These are phyloP conservation scores for Amphiprion percula DNA, from an alignment of 2,113 vertebrate genomes.

Conservation along the genomic window DNA sequence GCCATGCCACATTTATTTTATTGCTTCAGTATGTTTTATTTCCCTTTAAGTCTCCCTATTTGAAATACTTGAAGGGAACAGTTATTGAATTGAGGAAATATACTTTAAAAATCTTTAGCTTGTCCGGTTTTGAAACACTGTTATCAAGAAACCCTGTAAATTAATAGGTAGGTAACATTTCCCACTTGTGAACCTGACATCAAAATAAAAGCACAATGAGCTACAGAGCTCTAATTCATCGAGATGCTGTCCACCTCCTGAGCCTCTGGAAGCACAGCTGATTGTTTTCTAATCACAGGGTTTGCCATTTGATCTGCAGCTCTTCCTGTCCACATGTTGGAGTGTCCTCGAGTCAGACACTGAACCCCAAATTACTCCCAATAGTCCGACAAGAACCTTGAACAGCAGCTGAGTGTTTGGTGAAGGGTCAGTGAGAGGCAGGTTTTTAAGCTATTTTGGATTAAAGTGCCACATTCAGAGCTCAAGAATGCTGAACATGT, in stretches of 20 bases:
- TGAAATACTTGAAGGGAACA: background rate
- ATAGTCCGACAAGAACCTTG: conserved; percentile 8
- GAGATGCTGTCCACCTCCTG: background rate
- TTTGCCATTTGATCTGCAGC: background rate
- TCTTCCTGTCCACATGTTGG: background rate
- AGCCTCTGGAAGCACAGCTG: background rate
- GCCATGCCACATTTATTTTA: too few relatives aligned
- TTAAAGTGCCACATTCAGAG: conserved; percentile 7
- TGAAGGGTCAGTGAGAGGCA: background rate
- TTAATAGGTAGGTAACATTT: background rate
- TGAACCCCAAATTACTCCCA: background rate
- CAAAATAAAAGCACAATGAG: background rate
- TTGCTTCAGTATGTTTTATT: too few relatives aligned
- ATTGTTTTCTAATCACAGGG: background rate
- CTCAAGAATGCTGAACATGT: background rate
- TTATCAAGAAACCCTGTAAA: background rate
- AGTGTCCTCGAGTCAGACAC: background rate
- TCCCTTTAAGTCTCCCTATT: too few relatives aligned
- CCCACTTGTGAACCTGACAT: too few relatives aligned
- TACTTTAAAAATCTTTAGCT: background rate
- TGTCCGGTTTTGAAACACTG: background rate
- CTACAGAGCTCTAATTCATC: background rate
- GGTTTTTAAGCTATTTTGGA: background rate
- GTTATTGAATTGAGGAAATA: background rate
- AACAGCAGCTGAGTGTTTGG: conserved; percentile 7